phyloP scores from a whole-genome alignment of 2,797 vertebrate genomes.

The Nyctibius grandis region DNA sequence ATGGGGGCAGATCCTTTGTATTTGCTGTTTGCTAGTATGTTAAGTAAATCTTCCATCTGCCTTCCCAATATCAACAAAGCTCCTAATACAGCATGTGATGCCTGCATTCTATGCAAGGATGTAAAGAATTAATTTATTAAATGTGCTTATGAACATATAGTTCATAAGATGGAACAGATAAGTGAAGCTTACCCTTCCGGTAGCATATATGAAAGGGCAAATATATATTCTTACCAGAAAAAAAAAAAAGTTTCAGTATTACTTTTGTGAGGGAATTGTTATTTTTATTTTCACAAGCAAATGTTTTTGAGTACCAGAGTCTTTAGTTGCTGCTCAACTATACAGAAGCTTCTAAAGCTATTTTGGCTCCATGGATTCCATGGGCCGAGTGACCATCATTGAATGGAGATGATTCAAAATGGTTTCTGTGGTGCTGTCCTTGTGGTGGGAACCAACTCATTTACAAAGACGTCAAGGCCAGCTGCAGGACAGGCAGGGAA shows the following conservation, averaged over 20 bases:
- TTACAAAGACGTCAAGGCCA: neutral
- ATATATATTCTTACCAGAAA: neutral
- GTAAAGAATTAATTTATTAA: neutral
- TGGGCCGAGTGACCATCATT: neutral
- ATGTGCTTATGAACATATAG: neutral
- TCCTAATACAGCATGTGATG: neutral
- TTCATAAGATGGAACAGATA: neutral
- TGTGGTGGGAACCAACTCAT: neutral
- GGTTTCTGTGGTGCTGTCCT: neutral
- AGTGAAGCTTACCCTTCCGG: neutral
- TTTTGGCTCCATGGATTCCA: neutral
- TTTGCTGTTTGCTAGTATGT: neutral
- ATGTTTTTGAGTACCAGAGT: neutral
- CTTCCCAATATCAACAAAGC: neutral
- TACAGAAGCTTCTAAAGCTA: neutral
- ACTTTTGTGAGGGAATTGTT: neutral
- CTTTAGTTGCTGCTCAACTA: neutral
- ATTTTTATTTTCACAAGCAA: neutral
- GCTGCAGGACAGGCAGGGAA: neutral
- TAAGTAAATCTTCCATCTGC: neutral
- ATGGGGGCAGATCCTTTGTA: neutral
- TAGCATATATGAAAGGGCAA: neutral
- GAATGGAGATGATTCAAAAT: neutral
- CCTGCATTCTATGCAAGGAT: neutral
- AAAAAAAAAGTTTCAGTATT: neutral